Evolutionary conservation across 2,113 vertebrate genomes (phyloP).

Genomic region (Pungitius pungitius): DNA sequence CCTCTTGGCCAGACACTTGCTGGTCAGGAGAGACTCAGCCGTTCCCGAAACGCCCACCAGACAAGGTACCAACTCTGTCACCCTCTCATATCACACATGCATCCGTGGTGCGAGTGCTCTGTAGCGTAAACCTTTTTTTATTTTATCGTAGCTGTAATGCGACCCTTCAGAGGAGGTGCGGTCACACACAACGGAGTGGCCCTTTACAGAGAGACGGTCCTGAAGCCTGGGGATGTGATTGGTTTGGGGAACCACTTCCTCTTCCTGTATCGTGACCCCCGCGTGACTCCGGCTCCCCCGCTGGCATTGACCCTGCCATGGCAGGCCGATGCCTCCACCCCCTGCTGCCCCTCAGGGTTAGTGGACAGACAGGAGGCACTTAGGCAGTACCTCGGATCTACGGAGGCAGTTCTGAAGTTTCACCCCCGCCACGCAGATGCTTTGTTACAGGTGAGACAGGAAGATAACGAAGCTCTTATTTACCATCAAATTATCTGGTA

Average conservation of each 20-base stretch:
- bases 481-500: not conserved
- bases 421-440: conserved; percentile 86
- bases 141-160: conserved; percentile 77
- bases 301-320: conserved; percentile 78
- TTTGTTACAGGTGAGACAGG: conserved; percentile 80
- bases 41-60: conserved; percentile 72
- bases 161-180: conserved; percentile 87
- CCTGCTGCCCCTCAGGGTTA: conserved; percentile 75
- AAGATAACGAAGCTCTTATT: not conserved
- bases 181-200: conserved; percentile 89
- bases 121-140: not conserved
- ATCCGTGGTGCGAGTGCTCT: not conserved
- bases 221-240: conserved; percentile 89
- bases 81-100: not conserved
- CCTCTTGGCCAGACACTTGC: conserved; percentile 87
- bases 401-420: conserved; percentile 85
- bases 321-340: conserved; percentile 72
- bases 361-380: conserved; percentile 88
- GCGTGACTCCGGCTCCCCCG: conserved; percentile 79
- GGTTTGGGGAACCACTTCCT: conserved; percentile 90
- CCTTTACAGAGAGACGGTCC: conserved; percentile 85
- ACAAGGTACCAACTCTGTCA: conserved; percentile 72
- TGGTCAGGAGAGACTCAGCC: conserved; percentile 82
- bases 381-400: conserved; percentile 86
- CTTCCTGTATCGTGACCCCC: conserved; percentile 92